Percentiles rank a stretch among this genome's conserved stretches.
Conservation (phyloP, 2,888 invertebrate species). For the Rotaria sp. region DNA sequence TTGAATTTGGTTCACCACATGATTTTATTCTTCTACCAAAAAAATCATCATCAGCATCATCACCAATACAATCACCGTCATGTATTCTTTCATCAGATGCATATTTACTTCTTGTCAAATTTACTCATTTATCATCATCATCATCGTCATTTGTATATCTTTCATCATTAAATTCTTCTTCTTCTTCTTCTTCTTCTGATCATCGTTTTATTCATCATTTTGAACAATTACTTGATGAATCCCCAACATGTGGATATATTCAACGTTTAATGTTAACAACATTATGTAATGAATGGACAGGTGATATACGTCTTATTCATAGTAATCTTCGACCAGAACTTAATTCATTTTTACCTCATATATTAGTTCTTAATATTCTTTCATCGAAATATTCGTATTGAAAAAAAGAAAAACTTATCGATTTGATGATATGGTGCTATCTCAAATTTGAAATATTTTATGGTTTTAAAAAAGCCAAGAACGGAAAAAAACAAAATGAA, state of each 20-base stretch:
- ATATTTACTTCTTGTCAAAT: neutral
- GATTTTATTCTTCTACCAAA: neutral
- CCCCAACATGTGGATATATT: neutral
- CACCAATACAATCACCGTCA: neutral
- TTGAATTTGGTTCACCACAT: neutral
- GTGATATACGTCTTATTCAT: constrained; percentile 2
- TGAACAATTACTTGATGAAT: constrained; percentile 6
- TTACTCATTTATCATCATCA: neutral
- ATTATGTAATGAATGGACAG: neutral
- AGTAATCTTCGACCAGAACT: neutral
- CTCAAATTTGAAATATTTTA: neutral
- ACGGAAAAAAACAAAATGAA: neutral
- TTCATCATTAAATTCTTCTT: neutral
- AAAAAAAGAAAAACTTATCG: neutral
- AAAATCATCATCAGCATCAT: neutral
- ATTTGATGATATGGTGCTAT: neutral
- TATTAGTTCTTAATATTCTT: neutral
- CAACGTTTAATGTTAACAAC: neutral
- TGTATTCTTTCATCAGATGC: neutral
- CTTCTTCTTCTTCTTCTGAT: neutral
- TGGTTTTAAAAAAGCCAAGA: neutral
- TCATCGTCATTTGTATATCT: neutral
- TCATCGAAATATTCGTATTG: neutral
- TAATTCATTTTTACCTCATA: neutral
- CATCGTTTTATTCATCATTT: neutral